These are phyloP conservation scores for Dolichotis patagonum DNA, from an alignment of 2,113 vertebrate species.

Conservation along the genomic window DNA sequence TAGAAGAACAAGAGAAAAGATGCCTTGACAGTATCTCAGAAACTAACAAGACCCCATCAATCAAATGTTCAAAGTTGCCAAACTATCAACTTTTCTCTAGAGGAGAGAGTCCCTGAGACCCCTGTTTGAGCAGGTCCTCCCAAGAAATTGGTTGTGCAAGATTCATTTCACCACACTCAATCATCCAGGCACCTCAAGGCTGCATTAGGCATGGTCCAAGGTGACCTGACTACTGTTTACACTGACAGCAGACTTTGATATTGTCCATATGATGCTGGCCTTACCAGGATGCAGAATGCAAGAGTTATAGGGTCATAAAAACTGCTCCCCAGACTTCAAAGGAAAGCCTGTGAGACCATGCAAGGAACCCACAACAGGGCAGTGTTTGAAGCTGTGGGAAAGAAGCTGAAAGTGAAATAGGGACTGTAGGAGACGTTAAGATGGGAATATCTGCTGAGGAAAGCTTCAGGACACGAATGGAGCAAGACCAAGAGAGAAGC, in stretches of 20 bases:
- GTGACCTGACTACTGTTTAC: not conserved
- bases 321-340: not conserved
- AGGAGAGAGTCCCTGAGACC: not conserved
- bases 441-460: not conserved
- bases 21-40: not conserved
- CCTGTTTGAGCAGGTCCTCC: not conserved
- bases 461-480: not conserved
- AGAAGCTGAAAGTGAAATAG: not conserved
- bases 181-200: not conserved
- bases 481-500: too few relatives aligned
- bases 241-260: not conserved
- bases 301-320: not conserved
- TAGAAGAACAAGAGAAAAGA: not conserved
- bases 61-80: not conserved
- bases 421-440: not conserved
- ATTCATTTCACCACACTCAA: not conserved
- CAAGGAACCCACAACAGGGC: not conserved
- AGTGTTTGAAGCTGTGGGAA: not conserved
- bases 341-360: not conserved
- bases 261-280: not conserved
- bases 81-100: not conserved
- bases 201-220: not conserved
- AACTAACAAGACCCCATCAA: not conserved
- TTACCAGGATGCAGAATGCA: not conserved
- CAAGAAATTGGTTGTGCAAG: not conserved